Evolutionary conservation across 2,797 vertebrate species (phyloP).

Genomic region (Chaetodon trifasciatus): DNA sequence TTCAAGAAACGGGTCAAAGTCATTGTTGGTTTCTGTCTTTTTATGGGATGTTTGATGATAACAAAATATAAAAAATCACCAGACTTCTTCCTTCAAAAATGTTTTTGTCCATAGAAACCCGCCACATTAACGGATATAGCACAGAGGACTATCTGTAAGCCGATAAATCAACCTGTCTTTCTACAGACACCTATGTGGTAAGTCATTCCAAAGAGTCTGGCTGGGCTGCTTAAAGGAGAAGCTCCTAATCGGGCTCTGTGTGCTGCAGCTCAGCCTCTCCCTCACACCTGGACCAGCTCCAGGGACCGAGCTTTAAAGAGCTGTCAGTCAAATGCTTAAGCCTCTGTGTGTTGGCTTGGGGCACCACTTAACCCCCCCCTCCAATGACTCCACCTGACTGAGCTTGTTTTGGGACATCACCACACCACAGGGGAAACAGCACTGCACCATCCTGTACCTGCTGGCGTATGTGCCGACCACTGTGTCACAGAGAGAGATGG

Average conservation of each 20-base stretch:
- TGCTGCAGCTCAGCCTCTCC: slow-evolving; percentile 36
- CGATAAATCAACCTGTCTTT: slow-evolving; percentile 55
- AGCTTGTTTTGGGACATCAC: slow-evolving; percentile 62
- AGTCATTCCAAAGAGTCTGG: slow-evolving; percentile 26
- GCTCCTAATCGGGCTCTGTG: slow-evolving; percentile 54
- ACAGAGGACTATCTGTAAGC: slow-evolving; percentile 16
- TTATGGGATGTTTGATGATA: not conserved
- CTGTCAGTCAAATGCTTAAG: slow-evolving; percentile 78
- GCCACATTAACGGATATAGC: slow-evolving; percentile 11
- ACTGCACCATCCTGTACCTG: slow-evolving; percentile 32
- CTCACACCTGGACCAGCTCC: slow-evolving; percentile 78
- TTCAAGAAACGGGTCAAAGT: not conserved
- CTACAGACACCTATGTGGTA: slow-evolving; percentile 37
- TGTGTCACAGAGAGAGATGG: not conserved
- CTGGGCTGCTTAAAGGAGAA: slow-evolving; percentile 42
- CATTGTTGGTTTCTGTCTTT: not conserved
- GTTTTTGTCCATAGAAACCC: slow-evolving; percentile 7
- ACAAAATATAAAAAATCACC: slow-evolving; percentile 14
- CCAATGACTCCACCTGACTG: slow-evolving; percentile 66
- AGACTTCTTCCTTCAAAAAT: slow-evolving; percentile 1
- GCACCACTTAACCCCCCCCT: slow-evolving; percentile 72
- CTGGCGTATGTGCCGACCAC: slow-evolving; percentile 45
- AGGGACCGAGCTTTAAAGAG: slow-evolving; percentile 68
- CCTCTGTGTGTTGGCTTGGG: slow-evolving; percentile 69
- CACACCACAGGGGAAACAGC: slow-evolving; percentile 55